A percentile compares a stretch with the other conserved stretches of the same genome.
These are phyloP conservation scores for Elysia crispata DNA, from an alignment of 2,888 invertebrate genomes.

Conservation along the genomic window DNA sequence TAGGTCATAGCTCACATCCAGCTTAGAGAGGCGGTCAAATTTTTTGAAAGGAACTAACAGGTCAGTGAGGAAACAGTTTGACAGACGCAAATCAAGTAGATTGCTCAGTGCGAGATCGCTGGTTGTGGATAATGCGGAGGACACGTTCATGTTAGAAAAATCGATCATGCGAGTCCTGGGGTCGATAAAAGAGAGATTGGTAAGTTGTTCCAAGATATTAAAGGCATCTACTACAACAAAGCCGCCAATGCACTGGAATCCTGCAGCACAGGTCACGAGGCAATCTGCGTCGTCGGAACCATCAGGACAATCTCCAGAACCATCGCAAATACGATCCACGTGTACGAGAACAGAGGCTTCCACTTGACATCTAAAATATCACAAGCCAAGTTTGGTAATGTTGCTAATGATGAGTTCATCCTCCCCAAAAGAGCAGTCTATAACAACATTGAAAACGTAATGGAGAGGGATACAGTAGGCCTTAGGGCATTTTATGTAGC, in stretches of 20 bases:
- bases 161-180: constrained; percentile 26
- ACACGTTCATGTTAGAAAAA: constrained; percentile 28
- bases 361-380: constrained; percentile 12
- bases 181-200: constrained; percentile 13
- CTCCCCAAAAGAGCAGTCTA: constrained; percentile 35
- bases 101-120: constrained; percentile 2
- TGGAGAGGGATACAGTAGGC: constrained; percentile 39
- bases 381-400: background rate
- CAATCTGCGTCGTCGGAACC: constrained; percentile 37
- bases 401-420: background rate
- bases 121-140: constrained; percentile 19
- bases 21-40: background rate
- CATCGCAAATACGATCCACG: constrained; percentile 36
- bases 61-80: constrained; percentile 9
- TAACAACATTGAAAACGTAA: constrained; percentile 20
- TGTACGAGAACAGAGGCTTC: constrained; percentile 2
- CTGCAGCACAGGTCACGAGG: constrained; percentile 13
- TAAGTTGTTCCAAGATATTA: background rate
- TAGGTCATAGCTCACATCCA: background rate
- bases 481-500: constrained; percentile 28
- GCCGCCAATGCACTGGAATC: constrained; percentile 33
- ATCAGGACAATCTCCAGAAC: constrained; percentile 12
- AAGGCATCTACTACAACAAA: background rate
- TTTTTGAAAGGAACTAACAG: background rate
- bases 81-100: background rate